Evolutionary conservation across 2,113 vertebrate species (phyloP).

Genomic region (Phainopepla nitens): DNA sequence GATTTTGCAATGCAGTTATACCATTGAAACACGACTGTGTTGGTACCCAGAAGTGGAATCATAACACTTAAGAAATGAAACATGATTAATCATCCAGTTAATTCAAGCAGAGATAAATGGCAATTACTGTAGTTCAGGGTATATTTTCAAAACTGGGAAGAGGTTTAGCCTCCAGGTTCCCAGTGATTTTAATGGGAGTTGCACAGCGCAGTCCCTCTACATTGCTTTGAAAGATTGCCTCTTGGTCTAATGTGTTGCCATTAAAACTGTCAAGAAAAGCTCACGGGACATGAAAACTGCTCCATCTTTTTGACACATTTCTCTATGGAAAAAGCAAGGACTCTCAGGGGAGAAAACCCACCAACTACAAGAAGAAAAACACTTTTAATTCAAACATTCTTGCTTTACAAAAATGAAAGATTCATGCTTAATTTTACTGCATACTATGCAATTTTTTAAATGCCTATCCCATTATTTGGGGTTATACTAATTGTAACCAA

Average conservation of each 20-base stretch:
- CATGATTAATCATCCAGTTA: not conserved
- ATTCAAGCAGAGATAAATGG: not conserved
- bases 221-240: not conserved
- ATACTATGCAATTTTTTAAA: not conserved
- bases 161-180: not conserved
- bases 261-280: not conserved
- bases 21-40: not conserved
- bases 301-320: conserved; percentile 2
- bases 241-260: not conserved
- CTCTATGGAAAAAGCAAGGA: not conserved
- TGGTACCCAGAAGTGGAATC: not conserved
- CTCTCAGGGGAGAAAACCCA: not conserved
- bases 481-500: not conserved
- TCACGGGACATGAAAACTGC: not conserved
- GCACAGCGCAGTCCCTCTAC: not conserved
- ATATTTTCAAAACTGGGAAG: not conserved
- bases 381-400: not conserved
- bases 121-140: not conserved
- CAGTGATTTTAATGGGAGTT: not conserved
- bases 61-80: not conserved
- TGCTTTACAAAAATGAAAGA: not conserved
- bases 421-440: not conserved
- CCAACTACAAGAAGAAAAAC: accelerated
- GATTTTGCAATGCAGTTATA: not conserved
- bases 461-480: not conserved